phyloP scores from a whole-genome alignment of 2,113 vertebrate genomes.

The Stegastes partitus region DNA sequence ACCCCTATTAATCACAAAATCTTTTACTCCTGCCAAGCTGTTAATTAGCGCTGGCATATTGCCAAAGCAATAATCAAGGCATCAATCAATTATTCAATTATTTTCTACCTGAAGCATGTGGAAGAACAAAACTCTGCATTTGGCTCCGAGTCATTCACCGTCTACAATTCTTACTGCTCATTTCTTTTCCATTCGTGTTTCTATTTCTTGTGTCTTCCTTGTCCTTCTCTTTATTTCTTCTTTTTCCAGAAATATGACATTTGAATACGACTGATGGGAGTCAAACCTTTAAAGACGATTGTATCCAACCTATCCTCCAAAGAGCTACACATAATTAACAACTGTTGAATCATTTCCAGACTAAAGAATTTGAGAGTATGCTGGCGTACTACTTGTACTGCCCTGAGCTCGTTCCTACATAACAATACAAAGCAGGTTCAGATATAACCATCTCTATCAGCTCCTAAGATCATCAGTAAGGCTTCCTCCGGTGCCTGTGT shows the following conservation, averaged over 20 bases:
- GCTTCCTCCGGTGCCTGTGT: slow-evolving; percentile 9
- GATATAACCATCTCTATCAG: not conserved
- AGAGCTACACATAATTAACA: slow-evolving; percentile 6
- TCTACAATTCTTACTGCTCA: slow-evolving; percentile 3
- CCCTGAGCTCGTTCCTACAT: not conserved
- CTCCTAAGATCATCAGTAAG: not conserved
- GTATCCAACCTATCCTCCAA: not conserved
- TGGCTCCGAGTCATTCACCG: not conserved
- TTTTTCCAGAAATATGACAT: slow-evolving; percentile 1
- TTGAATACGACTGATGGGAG: not conserved
- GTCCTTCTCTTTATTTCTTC: not conserved
- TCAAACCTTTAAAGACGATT: not conserved
- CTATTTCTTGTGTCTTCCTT: not conserved
- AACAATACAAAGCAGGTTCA: not conserved
- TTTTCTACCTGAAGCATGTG: not conserved
- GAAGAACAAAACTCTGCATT: slow-evolving; percentile 6
- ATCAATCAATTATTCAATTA: slow-evolving; percentile 43
- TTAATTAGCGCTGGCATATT: slow-evolving; percentile 41
- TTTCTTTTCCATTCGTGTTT: slow-evolving; percentile 17
- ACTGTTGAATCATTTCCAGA: not conserved
- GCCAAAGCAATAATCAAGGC: slow-evolving; percentile 38
- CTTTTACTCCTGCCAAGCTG: slow-evolving; percentile 40
- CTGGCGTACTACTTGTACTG: not conserved
- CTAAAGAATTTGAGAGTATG: not conserved
- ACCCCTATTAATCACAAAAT: slow-evolving; percentile 45